These are phyloP conservation scores for Onychomys arenicola DNA, from an alignment of 2,797 vertebrate genomes.

Conservation along the genomic window DNA sequence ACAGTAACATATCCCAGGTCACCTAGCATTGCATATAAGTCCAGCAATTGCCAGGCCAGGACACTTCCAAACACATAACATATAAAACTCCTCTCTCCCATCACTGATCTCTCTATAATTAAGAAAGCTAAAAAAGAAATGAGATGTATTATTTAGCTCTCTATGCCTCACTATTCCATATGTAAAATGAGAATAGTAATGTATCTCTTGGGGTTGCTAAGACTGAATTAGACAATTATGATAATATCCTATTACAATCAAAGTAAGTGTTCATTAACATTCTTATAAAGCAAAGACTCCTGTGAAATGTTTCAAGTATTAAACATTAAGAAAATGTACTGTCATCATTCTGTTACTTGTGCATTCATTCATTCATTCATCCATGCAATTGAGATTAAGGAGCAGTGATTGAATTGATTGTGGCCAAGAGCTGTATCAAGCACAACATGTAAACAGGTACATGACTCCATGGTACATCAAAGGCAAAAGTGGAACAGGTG, in stretches of 20 bases:
- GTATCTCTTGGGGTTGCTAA: background rate
- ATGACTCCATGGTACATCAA: background rate
- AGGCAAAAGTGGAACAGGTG: background rate
- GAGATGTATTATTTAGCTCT: constrained; percentile 1
- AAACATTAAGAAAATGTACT: background rate
- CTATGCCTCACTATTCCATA: background rate
- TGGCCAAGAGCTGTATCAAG: background rate
- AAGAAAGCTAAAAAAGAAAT: constrained; percentile 1
- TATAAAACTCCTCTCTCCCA: background rate
- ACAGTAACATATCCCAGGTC: background rate
- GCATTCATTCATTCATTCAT: background rate
- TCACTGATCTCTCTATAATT: background rate
- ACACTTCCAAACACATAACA: background rate
- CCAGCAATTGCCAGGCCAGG: background rate
- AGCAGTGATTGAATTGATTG: background rate
- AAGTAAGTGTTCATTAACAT: background rate
- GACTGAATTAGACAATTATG: constrained; percentile 7
- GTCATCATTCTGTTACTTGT: background rate
- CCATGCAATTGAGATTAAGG: background rate
- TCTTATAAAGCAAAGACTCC: background rate
- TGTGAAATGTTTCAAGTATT: background rate
- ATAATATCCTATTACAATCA: background rate
- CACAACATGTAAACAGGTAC: background rate
- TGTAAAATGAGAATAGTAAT: background rate
- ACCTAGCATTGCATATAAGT: background rate